phyloP scores from a whole-genome alignment of 2,113 vertebrate genomes.

The Progne subis region DNA sequence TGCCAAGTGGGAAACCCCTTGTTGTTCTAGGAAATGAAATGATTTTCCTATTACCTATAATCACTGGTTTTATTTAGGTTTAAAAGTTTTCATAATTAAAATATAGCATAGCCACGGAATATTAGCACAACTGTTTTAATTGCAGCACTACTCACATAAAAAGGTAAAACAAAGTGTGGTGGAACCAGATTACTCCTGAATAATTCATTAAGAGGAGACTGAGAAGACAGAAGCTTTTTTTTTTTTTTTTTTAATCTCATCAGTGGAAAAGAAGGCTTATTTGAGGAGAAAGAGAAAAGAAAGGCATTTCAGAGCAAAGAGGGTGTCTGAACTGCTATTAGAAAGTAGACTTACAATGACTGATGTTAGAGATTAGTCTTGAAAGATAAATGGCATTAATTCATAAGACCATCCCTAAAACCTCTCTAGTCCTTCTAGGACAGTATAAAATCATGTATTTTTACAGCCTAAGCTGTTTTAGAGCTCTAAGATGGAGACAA shows the following conservation, averaged over 20 bases:
- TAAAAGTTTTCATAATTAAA: background rate
- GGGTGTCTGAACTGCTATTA: background rate
- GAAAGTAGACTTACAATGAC: background rate
- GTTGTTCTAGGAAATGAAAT: background rate
- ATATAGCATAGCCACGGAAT: background rate
- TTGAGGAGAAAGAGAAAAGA: background rate
- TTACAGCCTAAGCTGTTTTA: slow-evolving; percentile 12
- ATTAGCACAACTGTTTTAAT: background rate
- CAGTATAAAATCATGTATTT: background rate
- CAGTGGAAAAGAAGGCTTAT: background rate
- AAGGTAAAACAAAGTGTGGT: background rate
- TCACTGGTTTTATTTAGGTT: background rate
- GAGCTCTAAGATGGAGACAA: slow-evolving; percentile 19
- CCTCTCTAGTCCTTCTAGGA: background rate
- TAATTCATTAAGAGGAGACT: background rate
- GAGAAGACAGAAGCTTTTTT: background rate
- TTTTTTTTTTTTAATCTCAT: background rate
- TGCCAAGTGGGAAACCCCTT: background rate
- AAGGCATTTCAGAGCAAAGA: background rate
- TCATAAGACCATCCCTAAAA: slow-evolving; percentile 6
- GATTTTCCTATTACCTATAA: background rate
- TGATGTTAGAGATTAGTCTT: background rate
- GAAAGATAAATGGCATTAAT: slow-evolving; percentile 37
- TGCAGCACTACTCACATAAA: background rate
- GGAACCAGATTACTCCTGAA: background rate